Evolutionary conservation across 2,888 invertebrate species (phyloP).

Genomic region (Trissonchulus latispiculum): DNA sequence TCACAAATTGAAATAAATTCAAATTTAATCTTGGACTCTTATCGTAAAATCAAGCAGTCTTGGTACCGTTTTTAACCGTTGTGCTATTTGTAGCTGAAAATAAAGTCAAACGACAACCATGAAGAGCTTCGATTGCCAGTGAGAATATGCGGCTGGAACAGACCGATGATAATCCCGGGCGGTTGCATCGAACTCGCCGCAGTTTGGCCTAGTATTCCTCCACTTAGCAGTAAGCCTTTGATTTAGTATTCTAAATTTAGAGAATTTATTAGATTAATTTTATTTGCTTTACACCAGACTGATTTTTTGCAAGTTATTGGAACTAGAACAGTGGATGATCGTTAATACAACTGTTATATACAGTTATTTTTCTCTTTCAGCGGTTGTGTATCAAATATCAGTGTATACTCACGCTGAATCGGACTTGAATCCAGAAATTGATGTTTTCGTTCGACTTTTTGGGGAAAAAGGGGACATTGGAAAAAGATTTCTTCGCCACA

Average conservation of each 20-base stretch:
- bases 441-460: conserved; percentile 39
- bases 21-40: too few species aligned
- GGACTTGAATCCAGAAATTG: conserved; percentile 39
- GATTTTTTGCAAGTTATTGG: too few species aligned
- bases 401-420: conserved; percentile 37
- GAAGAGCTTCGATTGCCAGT: conserved; percentile 42
- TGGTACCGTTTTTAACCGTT: too few species aligned
- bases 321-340: too few species aligned
- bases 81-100: conserved; percentile 39
- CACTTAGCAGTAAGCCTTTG: conserved; percentile 37
- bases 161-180: conserved; percentile 34
- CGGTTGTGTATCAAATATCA: conserved; percentile 27
- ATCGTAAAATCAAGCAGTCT: too few species aligned
- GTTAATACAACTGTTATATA: too few species aligned
- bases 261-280: too few species aligned
- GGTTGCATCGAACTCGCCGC: conserved; percentile 44
- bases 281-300: too few species aligned
- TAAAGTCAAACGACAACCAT: conserved; percentile 40
- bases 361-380: too few species aligned
- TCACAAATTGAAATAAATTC: too few species aligned
- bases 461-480: conserved; percentile 43
- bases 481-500: conserved; percentile 32
- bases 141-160: conserved; percentile 36
- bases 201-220: conserved; percentile 45
- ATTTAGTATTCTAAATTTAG: too few species aligned